Percentiles rank a stretch among this genome's conserved stretches.
These are phyloP conservation scores for Epicauta chinensis DNA, from an alignment of 1,140 invertebrate species.

Conservation along the genomic window DNA sequence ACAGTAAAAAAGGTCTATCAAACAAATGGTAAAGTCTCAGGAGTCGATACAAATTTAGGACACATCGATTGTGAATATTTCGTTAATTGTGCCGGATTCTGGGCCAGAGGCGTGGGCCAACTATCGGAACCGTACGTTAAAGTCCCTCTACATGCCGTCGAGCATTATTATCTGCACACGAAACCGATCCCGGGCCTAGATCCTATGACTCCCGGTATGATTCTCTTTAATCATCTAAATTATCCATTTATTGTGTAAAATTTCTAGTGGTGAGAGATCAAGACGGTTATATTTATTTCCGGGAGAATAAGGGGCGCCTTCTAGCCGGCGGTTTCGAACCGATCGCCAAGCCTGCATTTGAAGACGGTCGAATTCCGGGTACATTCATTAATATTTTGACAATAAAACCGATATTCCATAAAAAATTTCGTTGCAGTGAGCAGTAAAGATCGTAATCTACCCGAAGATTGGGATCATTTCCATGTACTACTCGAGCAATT, in stretches of 20 bases:
- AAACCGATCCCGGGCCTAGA: slow-evolving; percentile 65
- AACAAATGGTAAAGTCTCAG: slow-evolving; percentile 56
- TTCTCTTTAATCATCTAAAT: background rate
- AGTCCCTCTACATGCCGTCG: slow-evolving; percentile 87
- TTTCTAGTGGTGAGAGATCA: slow-evolving; percentile 76
- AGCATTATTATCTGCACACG: slow-evolving; percentile 89
- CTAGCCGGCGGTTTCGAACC: slow-evolving; percentile 84
- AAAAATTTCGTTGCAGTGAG: slow-evolving; percentile 39
- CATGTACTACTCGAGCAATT: slow-evolving; percentile 81
- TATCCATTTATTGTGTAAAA: background rate
- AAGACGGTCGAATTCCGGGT: slow-evolving; percentile 63
- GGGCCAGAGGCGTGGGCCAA: slow-evolving; percentile 71
- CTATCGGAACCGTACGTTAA: slow-evolving; percentile 77
- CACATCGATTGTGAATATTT: slow-evolving; percentile 80
- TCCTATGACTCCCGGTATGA: slow-evolving; percentile 63
- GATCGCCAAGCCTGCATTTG: slow-evolving; percentile 82
- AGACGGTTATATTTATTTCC: slow-evolving; percentile 82
- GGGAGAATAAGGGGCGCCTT: slow-evolving; percentile 72
- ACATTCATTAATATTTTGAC: slow-evolving; percentile 28
- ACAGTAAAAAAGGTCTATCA: slow-evolving; percentile 61
- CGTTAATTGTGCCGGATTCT: slow-evolving; percentile 86
- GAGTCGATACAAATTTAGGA: slow-evolving; percentile 73
- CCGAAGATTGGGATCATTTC: slow-evolving; percentile 95
- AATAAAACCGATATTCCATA: background rate
- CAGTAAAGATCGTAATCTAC: slow-evolving; percentile 54